Evolutionary conservation across 1,140 invertebrate species (phyloP), one percentile per base, ranked within the genome.

Genomic region (Saccostrea glomerata): DNA sequence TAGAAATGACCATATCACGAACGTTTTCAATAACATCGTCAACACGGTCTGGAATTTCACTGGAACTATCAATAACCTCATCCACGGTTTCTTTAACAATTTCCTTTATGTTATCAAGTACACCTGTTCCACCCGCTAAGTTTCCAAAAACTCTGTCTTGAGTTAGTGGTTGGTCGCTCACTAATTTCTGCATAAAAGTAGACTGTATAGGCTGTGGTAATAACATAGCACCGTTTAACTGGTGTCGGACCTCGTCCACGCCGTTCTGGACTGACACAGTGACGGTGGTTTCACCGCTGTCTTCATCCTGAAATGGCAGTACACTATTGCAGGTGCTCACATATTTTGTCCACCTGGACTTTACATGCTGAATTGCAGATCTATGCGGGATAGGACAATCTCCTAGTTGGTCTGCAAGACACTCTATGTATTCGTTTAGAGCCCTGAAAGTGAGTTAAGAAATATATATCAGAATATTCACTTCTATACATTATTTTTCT

Each of bases 271-370:
- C 58, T 63, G 17, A n/a, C 25, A 30, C 70, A 15, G 23, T 17
- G 13, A 25, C 23, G 5, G 13, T 30, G 12, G 13, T 30, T 12
- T 77, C 70, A 36, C 70, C 4, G 25, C 70, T 77, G 70, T 77
- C 70, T 15, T 77, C 70, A 9, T 77, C 70, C 30, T 77, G 70
- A 25, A 77, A 77, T 36, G 70, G 70, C 23, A 77, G 70, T 77
- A 25, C 25, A 23, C 23, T 7, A 30, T 23, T 25, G 25, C 70
- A 77, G 9, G 70, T 30, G 70, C 70, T 77, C 23, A 77, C 25
- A 13, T 30, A 77, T 17, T 77, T 23, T 36, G 70, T 77, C 70
- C 70, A 77, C 25, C 25, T 77, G 2, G 70, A 77, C 15, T 36
- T 77, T 23, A 30, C 70, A 13, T 36, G 9, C 23, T 36, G 70